phyloP scores from a whole-genome alignment of 2,888 invertebrate genomes.

The Dynastes grantii region DNA sequence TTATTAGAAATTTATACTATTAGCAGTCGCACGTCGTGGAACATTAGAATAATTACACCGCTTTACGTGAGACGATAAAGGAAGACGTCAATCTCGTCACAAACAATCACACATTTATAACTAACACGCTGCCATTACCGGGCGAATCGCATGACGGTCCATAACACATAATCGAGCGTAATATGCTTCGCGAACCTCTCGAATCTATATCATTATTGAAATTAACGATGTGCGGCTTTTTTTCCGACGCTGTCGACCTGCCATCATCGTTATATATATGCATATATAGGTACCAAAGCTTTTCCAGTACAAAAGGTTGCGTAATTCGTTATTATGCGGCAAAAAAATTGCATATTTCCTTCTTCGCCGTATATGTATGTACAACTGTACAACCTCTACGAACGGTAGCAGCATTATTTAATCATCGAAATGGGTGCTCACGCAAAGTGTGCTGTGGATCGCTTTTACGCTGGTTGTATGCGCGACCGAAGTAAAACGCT shows the following conservation, averaged over 20 bases:
- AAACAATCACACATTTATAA: constrained; percentile 47
- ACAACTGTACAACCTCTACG: constrained; percentile 9
- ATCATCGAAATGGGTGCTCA: constrained; percentile 57
- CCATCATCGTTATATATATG: not conserved
- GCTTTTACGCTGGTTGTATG: constrained; percentile 9
- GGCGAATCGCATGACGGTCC: constrained; percentile 45
- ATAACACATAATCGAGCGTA: constrained; percentile 44
- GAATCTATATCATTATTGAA: constrained; percentile 54
- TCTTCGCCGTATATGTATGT: constrained; percentile 48
- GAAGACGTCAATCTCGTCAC: constrained; percentile 39
- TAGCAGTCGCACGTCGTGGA: constrained; percentile 31
- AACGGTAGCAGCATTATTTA: constrained; percentile 59
- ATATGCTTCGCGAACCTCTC: constrained; percentile 43
- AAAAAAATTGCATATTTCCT: constrained; percentile 64
- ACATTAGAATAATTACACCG: constrained; percentile 41
- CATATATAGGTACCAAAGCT: constrained; percentile 43
- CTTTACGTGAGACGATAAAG: constrained; percentile 24
- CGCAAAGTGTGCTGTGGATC: constrained; percentile 45
- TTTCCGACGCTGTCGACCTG: constrained; percentile 43
- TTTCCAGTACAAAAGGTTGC: constrained; percentile 47
- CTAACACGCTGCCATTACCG: constrained; percentile 40
- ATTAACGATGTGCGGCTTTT: constrained; percentile 55
- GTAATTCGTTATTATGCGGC: constrained; percentile 52
- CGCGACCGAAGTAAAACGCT: too few species aligned
- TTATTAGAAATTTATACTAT: constrained; percentile 29